These are phyloP conservation scores for Pristionchus exspectatus DNA, from an alignment of 2,888 invertebrate species.

Conservation along the genomic window DNA sequence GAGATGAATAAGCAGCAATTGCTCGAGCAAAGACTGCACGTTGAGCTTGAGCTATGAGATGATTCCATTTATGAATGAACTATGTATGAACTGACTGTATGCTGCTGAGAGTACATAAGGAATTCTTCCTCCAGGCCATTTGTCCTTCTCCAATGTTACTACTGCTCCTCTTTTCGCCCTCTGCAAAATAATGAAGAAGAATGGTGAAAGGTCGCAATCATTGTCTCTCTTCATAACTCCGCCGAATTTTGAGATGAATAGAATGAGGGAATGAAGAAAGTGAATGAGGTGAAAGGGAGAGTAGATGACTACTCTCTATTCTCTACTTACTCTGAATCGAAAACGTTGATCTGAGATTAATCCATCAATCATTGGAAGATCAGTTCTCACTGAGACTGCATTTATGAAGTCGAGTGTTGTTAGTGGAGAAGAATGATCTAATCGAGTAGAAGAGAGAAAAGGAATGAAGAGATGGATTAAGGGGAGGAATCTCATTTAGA, in stretches of 20 bases:
- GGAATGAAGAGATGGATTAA: slow-evolving; percentile 16
- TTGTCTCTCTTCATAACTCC: neutral
- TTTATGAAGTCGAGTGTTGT: slow-evolving; percentile 44
- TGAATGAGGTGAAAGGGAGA: slow-evolving; percentile 33
- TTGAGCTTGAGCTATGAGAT: slow-evolving; percentile 70
- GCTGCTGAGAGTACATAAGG: slow-evolving; percentile 76
- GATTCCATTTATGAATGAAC: neutral
- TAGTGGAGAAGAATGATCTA: slow-evolving; percentile 37
- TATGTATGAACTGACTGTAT: slow-evolving; percentile 70
- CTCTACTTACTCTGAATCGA: slow-evolving; percentile 6
- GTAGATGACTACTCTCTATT: slow-evolving; percentile 2
- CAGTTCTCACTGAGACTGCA: slow-evolving; percentile 59
- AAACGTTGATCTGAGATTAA: slow-evolving; percentile 28
- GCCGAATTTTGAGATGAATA: neutral
- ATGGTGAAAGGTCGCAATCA: neutral
- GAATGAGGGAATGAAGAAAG: slow-evolving; percentile 26
- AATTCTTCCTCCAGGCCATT: slow-evolving; percentile 77
- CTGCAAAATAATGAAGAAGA: slow-evolving; percentile 60
- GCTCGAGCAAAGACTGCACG: slow-evolving; percentile 82
- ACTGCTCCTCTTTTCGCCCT: slow-evolving; percentile 72
- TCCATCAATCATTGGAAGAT: slow-evolving; percentile 56
- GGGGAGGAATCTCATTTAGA: neutral
- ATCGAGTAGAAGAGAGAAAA: neutral
- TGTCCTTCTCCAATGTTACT: slow-evolving; percentile 76
- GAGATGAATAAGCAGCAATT: slow-evolving; percentile 83